These are phyloP conservation scores for Amazona finschi DNA, from an alignment of 2,797 vertebrate genomes.

Conservation along the genomic window DNA sequence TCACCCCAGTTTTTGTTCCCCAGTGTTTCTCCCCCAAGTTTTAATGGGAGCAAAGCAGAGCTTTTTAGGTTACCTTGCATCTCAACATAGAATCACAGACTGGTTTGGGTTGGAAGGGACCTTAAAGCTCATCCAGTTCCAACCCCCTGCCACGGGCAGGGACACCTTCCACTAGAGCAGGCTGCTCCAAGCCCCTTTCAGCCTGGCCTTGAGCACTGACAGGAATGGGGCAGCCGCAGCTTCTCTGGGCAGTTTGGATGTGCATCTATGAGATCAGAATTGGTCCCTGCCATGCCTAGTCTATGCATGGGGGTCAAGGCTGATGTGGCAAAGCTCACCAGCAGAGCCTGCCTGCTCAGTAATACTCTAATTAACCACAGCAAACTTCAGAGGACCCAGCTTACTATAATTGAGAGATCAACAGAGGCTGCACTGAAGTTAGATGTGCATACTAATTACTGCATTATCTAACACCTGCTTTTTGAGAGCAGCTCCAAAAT, in stretches of 20 bases:
- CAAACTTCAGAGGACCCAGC: constrained; percentile 78
- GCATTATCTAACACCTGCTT: constrained; percentile 79
- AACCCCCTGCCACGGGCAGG: not conserved
- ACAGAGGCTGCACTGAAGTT: constrained; percentile 71
- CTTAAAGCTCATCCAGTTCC: not conserved
- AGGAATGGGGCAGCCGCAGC: no score
- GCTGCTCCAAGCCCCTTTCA: no score
- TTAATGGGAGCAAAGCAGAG: not conserved
- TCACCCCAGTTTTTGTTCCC: not conserved
- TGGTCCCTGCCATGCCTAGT: not conserved
- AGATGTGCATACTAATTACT: constrained; percentile 79
- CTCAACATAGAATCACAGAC: accelerated
- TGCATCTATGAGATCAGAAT: not conserved
- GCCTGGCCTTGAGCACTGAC: no score
- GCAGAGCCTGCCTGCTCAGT: constrained; percentile 59
- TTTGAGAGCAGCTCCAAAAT: constrained; percentile 39
- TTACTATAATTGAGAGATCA: constrained; percentile 81
- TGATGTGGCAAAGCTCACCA: not conserved
- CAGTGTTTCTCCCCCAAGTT: not conserved
- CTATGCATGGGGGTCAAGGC: not conserved
- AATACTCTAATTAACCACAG: constrained; percentile 77
- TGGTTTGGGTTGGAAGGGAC: accelerated
- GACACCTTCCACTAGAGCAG: no score
- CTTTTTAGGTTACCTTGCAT: no score
- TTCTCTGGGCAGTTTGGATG: no score